Evolutionary conservation across 2,113 vertebrate genomes (phyloP), one percentile per base, ranked within the genome.

Genomic region (Oophaga pumilio): DNA sequence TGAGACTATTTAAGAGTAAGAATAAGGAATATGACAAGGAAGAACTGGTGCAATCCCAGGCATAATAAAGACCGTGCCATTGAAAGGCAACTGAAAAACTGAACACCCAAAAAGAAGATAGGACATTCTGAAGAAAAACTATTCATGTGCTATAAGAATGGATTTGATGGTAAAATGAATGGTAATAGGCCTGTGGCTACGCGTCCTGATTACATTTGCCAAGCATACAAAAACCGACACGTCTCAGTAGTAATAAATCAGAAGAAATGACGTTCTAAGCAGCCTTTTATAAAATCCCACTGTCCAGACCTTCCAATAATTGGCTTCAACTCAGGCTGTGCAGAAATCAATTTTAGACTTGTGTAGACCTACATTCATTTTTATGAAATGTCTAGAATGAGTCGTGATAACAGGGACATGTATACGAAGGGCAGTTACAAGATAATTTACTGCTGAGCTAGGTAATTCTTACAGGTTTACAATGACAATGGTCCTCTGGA

Each of bases 271-370:
- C 20, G n/a, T 59, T 57, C 53, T 56, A 28, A 73, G 50, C 8
- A 57, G 68, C 10, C 26, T 71, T 71, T 71, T n/a, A 28, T 28
- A 69, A 53, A 82, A 83, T 68, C 1, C 8, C 10, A 9, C 81
- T 73, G 53, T 73, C 52, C 49, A 22, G 68, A 84, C 18, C 10
- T 8, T 33, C 15, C 22, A 12, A 22, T 84, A 71, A 84, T 59
- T 33, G 82, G 82, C 68, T 73, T 71, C 66, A 71, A 33, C 66
- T 71, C 82, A 26, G 82, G 18, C 82, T 73, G 82, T 84, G 82
- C 28, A 15, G 68, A 84, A 84, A 74, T 71, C 82, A 71, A 74
- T 84, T 52, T 68, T 22, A 13, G 22, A 20, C 26, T 59, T 73
- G 14, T 59, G 57, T 28, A 73, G 82, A 74, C 82, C 68, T 33